Conservation (phyloP, 2,113 vertebrate species). For the Passerina amoena region DNA sequence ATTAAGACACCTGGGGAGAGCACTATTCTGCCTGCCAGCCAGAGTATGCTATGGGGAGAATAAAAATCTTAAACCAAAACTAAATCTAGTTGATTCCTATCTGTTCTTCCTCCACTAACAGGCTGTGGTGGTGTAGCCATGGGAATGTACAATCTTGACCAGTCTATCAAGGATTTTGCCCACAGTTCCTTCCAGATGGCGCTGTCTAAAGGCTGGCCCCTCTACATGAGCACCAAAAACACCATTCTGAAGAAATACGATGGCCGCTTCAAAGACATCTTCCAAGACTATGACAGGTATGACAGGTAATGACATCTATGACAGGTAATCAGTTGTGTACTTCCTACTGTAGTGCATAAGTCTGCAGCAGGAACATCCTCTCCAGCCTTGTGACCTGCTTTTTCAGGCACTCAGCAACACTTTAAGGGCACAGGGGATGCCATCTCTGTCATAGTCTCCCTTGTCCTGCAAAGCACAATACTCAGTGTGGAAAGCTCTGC, state of each 20-base stretch:
- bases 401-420: neutral
- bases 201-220: constrained; percentile 86
- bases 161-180: constrained; percentile 93
- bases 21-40: neutral
- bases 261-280: constrained; percentile 97
- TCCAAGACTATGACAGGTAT: constrained; percentile 98
- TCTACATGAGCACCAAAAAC: constrained; percentile 99
- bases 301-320: constrained; percentile 97
- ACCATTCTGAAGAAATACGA: constrained; percentile 98
- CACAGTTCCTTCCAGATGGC: constrained; percentile 98
- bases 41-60: neutral
- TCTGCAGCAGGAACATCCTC: neutral
- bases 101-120: constrained; percentile 48
- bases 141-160: constrained; percentile 98
- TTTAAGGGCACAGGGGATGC: fast-evolving
- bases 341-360: neutral
- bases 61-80: neutral
- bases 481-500: neutral
- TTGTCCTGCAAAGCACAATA: neutral
- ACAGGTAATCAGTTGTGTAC: constrained; percentile 80
- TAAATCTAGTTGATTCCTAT: neutral
- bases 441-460: neutral
- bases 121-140: constrained; percentile 91
- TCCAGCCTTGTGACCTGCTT: neutral
- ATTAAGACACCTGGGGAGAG: neutral